Conservation (phyloP, 2,797 vertebrate genomes). For the Orestias chungarensis region DNA sequence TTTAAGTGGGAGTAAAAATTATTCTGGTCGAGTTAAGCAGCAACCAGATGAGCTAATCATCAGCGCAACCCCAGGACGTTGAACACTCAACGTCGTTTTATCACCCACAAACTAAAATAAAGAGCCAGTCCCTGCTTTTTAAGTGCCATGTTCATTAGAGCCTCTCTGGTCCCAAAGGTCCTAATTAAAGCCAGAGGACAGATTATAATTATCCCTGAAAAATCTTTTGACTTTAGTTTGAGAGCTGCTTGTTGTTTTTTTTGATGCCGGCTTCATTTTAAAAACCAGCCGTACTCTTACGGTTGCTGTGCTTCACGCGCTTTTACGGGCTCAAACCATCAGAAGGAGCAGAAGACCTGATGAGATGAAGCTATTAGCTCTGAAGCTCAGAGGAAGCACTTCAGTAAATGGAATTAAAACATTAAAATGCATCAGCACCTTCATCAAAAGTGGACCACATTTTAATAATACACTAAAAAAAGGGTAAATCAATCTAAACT, state of each 20-base stretch:
- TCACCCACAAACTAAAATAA: slow-evolving; percentile 6
- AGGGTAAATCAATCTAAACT: neutral
- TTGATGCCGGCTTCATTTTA: neutral
- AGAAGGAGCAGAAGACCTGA: slow-evolving; percentile 8
- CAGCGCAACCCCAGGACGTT: neutral
- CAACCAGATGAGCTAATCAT: slow-evolving; percentile 27
- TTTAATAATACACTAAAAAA: neutral
- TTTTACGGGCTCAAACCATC: slow-evolving; percentile 31
- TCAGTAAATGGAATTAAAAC: neutral
- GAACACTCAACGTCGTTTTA: slow-evolving; percentile 1
- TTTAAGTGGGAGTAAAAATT: slow-evolving; percentile 1
- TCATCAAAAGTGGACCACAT: neutral
- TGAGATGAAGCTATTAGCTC: neutral
- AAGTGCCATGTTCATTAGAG: slow-evolving; percentile 12
- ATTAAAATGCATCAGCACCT: neutral
- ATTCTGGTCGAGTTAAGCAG: neutral
- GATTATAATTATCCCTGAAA: neutral
- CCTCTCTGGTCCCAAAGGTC: neutral
- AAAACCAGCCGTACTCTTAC: neutral
- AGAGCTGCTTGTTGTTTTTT: neutral
- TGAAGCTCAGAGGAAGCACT: neutral
- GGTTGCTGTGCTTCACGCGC: slow-evolving; percentile 16
- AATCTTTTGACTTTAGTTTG: slow-evolving; percentile 10
- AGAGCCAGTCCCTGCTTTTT: slow-evolving; percentile 3
- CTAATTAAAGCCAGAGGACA: neutral